Percentiles rank a stretch among this genome's conserved stretches.
phyloP scores from a whole-genome alignment of 2,888 invertebrate species.

The Drosophila limbata region DNA sequence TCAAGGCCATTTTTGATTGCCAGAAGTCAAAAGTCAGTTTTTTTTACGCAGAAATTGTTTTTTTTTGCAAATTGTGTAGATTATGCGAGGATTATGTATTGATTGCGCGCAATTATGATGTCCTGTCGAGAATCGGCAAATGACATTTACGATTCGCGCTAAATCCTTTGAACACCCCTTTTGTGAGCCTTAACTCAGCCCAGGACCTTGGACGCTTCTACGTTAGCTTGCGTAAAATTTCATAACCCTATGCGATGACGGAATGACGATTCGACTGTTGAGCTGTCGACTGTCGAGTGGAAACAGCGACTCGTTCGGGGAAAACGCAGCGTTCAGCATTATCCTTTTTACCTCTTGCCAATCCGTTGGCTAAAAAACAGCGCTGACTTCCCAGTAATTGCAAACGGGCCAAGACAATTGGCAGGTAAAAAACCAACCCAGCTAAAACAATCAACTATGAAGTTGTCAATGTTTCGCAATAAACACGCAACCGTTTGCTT shows the following conservation, averaged over 20 bases:
- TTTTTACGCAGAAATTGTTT: constrained; percentile 30
- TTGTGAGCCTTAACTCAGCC: constrained; percentile 32
- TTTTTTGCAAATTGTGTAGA: constrained; percentile 59
- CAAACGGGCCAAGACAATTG: constrained; percentile 21
- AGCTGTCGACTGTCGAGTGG: not conserved
- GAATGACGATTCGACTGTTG: not conserved
- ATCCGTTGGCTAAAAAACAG: constrained; percentile 78
- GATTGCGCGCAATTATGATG: constrained; percentile 70
- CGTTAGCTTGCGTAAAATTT: constrained; percentile 78
- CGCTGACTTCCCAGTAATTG: constrained; percentile 61
- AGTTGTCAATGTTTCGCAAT: constrained; percentile 57
- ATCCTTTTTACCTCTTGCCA: constrained; percentile 81
- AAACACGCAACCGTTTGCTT: constrained; percentile 62
- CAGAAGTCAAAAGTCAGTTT: constrained; percentile 19
- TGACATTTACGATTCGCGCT: constrained; percentile 59
- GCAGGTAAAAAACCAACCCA: constrained; percentile 45
- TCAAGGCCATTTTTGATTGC: constrained; percentile 3
- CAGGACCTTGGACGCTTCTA: constrained; percentile 47
- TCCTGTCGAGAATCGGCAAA: constrained; percentile 25
- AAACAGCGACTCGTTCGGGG: constrained; percentile 39
- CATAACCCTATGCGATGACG: constrained; percentile 69
- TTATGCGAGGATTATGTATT: constrained; percentile 74
- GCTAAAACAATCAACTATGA: not conserved
- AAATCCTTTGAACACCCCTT: constrained; percentile 75
- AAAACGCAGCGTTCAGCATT: constrained; percentile 46